These are phyloP conservation scores for Drosophila algonquin DNA, from an alignment of 2,888 invertebrate species.

Conservation along the genomic window DNA sequence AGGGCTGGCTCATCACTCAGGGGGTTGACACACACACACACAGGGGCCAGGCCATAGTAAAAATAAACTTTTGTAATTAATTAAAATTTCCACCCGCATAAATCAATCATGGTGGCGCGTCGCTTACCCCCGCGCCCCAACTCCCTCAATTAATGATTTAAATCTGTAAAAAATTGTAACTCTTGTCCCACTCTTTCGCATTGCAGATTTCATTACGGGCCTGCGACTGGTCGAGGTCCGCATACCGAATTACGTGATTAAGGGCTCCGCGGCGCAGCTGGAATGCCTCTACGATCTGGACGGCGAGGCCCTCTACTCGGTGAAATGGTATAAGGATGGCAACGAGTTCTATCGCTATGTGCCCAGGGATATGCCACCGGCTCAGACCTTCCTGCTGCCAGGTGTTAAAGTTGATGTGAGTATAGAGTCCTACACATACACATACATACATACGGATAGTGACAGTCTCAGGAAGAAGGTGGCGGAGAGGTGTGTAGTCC, in stretches of 20 bases:
- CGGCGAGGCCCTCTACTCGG: constrained; percentile 92
- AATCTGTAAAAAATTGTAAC: constrained; percentile 23
- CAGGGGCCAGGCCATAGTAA: constrained; percentile 28
- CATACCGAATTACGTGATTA: constrained; percentile 92
- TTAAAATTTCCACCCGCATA: constrained; percentile 67
- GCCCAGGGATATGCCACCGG: constrained; percentile 91
- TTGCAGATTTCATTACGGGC: constrained; percentile 85
- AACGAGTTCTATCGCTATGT: constrained; percentile 95
- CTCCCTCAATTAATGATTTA: constrained; percentile 59
- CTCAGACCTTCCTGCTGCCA: constrained; percentile 90
- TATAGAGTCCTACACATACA: constrained; percentile 63
- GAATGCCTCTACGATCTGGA: constrained; percentile 94
- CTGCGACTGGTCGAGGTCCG: constrained; percentile 91
- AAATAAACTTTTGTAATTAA: constrained; percentile 74
- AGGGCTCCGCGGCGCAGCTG: constrained; percentile 90
- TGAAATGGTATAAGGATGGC: constrained; percentile 97
- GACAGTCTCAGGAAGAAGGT: too few species aligned
- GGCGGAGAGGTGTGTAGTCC: neutral
- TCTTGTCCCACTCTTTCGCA: constrained; percentile 10
- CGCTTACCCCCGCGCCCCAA: neutral
- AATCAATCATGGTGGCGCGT: constrained; percentile 64
- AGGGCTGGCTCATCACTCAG: constrained; percentile 60
- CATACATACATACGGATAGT: neutral
- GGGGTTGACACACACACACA: constrained; percentile 55
- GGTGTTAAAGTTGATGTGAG: constrained; percentile 95